Evolutionary conservation across 2,113 vertebrate genomes (phyloP).

Genomic region (Megaleporinus macrocephalus): DNA sequence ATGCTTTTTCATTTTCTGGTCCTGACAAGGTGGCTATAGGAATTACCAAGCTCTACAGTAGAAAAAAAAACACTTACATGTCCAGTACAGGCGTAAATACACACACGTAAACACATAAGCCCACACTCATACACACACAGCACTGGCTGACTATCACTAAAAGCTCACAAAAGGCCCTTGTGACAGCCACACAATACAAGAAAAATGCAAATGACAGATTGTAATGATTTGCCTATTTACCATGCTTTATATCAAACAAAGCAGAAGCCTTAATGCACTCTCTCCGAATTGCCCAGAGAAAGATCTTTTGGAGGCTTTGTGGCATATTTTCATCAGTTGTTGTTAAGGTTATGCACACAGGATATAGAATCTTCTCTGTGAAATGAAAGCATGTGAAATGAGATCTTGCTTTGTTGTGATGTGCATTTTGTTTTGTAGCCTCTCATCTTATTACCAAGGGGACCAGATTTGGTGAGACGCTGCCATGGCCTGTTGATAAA

Average conservation of each 20-base stretch:
- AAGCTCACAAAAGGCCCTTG: background rate
- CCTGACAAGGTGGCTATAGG: no score
- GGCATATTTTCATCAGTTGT: conserved; percentile 60
- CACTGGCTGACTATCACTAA: background rate
- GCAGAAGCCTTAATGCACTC: conserved; percentile 20
- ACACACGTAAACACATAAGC: background rate
- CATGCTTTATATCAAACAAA: background rate
- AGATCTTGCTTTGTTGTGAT: conserved; percentile 47
- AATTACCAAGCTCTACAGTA: no score
- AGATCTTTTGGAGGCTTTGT: conserved; percentile 59
- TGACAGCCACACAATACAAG: conserved; percentile 3
- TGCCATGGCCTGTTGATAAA: conserved; percentile 65
- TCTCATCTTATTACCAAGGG: conserved; percentile 58
- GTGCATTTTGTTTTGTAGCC: conserved; percentile 62
- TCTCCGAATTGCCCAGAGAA: conserved; percentile 62
- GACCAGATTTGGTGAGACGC: conserved; percentile 66
- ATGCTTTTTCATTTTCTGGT: no score
- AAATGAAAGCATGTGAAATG: conserved; percentile 52
- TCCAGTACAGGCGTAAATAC: no score
- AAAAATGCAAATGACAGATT: conserved; percentile 19
- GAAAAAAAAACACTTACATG: no score
- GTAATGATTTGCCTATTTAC: conserved; percentile 12
- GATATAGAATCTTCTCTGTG: conserved; percentile 46
- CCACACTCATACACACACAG: background rate
- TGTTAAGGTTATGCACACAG: conserved; percentile 45